Evolutionary conservation across 1,140 invertebrate genomes (phyloP).

Genomic region (Drosophila lowei): DNA sequence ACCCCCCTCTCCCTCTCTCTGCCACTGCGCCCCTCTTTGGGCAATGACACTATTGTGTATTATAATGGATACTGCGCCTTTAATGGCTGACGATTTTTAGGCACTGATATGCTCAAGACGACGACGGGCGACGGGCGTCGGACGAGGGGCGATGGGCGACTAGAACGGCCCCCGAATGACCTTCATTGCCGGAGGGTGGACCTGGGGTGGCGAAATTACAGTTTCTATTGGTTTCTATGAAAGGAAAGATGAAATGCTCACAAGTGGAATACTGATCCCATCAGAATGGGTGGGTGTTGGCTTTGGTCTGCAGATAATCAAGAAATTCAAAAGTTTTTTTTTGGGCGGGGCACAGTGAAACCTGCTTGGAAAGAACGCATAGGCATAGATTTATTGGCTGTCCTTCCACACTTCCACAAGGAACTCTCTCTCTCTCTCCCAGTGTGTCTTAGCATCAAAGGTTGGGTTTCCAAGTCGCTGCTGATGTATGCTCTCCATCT

Average conservation of each 20-base stretch:
- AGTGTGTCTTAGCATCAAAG: no score
- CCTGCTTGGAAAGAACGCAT: no score
- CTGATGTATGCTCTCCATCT: no score
- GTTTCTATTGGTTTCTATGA: constrained; percentile 19
- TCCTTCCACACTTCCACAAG: no score
- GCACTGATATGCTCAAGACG: constrained; percentile 49
- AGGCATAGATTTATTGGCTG: no score
- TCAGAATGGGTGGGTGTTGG: not conserved
- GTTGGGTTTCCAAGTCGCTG: no score
- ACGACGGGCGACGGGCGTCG: not conserved
- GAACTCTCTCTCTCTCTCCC: no score
- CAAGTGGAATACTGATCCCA: constrained; percentile 33
- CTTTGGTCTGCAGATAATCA: constrained; percentile 36
- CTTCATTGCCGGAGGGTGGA: constrained; percentile 36
- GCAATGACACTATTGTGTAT: constrained; percentile 74
- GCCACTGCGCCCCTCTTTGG: constrained; percentile 28
- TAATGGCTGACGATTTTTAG: constrained; percentile 70
- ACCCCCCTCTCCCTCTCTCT: not conserved
- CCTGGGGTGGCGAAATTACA: not conserved
- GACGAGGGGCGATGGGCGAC: not conserved
- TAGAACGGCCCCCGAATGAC: constrained; percentile 48
- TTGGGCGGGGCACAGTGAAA: no score
- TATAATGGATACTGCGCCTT: constrained; percentile 69
- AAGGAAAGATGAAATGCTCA: constrained; percentile 22
- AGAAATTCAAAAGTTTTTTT: no score